Conservation (phyloP, 2,113 vertebrate species). For the Rana temporaria region DNA sequence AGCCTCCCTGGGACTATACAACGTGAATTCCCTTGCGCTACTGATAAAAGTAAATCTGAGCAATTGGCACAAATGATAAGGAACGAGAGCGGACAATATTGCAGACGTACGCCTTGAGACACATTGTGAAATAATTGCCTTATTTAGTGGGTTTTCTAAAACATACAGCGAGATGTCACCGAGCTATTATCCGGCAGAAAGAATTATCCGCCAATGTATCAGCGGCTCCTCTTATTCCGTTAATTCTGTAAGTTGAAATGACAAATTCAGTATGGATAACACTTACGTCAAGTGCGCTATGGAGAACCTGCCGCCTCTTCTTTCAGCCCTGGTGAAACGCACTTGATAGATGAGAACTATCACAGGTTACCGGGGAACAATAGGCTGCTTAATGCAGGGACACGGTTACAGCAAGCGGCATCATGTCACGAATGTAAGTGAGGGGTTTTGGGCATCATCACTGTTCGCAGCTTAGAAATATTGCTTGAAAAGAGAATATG, state of each 20-base stretch:
- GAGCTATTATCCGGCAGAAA: constrained; percentile 32
- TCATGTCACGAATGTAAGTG: constrained; percentile 56
- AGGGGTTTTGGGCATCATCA: constrained; percentile 60
- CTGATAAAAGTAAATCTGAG: neutral
- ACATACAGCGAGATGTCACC: constrained; percentile 34
- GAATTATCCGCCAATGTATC: constrained; percentile 1
- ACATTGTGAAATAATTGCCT: constrained; percentile 31
- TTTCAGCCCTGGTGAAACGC: constrained; percentile 62
- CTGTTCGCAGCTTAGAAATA: constrained; percentile 62
- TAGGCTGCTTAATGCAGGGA: constrained; percentile 60
- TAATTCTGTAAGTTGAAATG: constrained; percentile 50
- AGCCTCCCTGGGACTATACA: neutral
- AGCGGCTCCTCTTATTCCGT: constrained; percentile 11
- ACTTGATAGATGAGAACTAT: constrained; percentile 61
- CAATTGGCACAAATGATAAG: neutral
- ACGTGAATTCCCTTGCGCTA: neutral
- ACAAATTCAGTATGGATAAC: constrained; percentile 61
- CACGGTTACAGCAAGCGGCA: constrained; percentile 64
- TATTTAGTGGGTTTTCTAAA: constrained; percentile 35
- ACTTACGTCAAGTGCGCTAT: constrained; percentile 53
- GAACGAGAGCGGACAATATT: neutral
- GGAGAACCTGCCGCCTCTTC: constrained; percentile 57
- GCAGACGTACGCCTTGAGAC: neutral
- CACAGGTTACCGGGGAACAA: constrained; percentile 65
- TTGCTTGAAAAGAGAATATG: constrained; percentile 52